Evolutionary conservation across 2,888 invertebrate species (phyloP).

Genomic region (Branchipolynoe longqiensis): DNA sequence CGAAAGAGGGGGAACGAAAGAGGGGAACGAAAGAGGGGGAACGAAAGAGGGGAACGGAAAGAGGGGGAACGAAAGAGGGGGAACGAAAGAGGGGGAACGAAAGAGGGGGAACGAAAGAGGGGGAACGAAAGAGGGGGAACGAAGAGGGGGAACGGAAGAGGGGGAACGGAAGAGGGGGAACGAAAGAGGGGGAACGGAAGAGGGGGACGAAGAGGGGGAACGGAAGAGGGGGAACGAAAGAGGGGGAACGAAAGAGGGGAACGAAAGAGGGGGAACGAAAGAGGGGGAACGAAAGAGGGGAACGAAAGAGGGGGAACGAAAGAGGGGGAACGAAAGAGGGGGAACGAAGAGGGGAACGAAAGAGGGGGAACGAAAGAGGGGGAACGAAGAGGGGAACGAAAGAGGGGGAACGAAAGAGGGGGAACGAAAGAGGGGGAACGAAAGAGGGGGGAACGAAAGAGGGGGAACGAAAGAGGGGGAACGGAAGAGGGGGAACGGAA

Average conservation of each 20-base stretch:
- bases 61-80: not conserved
- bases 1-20: not conserved
- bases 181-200: no score
- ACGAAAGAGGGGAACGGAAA: no score
- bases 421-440: not conserved
- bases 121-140: not conserved
- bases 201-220: not conserved
- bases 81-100: not conserved
- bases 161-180: no score
- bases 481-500: not conserved
- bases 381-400: not conserved
- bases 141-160: no score
- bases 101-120: not conserved
- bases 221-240: not conserved
- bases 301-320: not conserved
- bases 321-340: not conserved
- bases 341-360: not conserved
- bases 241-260: not conserved
- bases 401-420: not conserved
- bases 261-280: not conserved
- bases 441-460: not conserved
- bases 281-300: not conserved
- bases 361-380: not conserved
- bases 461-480: not conserved
- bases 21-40: no score